Evolutionary conservation across 2,113 vertebrate species (phyloP), one percentile per base, ranked within the genome.

Genomic region (Nerophis ophidion): DNA sequence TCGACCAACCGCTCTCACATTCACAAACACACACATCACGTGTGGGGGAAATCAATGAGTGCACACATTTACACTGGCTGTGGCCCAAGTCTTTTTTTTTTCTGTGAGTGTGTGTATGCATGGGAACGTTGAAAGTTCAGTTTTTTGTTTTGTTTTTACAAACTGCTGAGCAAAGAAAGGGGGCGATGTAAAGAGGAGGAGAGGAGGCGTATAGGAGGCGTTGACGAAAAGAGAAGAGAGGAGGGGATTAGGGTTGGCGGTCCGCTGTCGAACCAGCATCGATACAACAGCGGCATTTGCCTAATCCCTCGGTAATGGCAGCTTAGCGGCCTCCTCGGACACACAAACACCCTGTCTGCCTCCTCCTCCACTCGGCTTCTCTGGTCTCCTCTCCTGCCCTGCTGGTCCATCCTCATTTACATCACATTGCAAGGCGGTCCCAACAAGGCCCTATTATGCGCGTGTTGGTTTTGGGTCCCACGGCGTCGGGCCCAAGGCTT

Each of bases 281-380:
- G 85, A 86, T 84, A 89, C 85, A 89, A 91, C 89, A 80, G 86
- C 85, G 82, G 78, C 89, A 89, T 91, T 89, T 85, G 86, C 89
- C 89, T 91, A 91, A 91, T 91, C 90, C 88, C 79, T 85, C 85
- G 80, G 87, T 91, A 91, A 91, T 91, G 88, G 86, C 77, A 87
- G 88, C 88, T 91, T 90, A 90, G 85, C 87, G 71, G 87, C 87
- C 86, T 86, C 86, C 86, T 86, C 87, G 86, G 88, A 83, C 89
- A 86, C 83, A 86, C 81, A 89, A 86, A 84, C 84, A 84, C 86
- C 85, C 87, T 9, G 36, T 13, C 46, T n/a, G 57, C 80, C 86
- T 78, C 82, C 84, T 76, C 79, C 86, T 86, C 80, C 72, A 69
- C 85, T 81, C 77, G 66, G 66, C 70, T 9, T 70, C 76, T 70